Base-by-base conservation (phyloP, 2,888 invertebrate species). In the Craniophora ligustri region DNA sequence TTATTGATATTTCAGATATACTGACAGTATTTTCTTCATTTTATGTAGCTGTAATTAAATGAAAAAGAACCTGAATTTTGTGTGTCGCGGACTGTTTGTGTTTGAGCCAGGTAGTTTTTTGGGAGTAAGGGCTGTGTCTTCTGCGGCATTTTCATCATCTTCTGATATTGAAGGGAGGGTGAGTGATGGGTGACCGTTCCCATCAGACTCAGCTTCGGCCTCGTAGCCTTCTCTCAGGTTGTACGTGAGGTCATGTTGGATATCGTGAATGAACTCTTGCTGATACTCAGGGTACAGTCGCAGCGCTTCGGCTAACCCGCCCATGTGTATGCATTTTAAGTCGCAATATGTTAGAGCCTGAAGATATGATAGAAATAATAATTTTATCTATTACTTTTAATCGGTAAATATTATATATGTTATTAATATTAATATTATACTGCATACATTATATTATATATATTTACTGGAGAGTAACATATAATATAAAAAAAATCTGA, bases 281-380 rank as follows among this genome's bases (percentile, higher is more conserved):
- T 98, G 98, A 85, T 98, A 99, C 85, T 99, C 98, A 0, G 98
- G 98, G 86, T 99, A 99, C 0, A 98, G 92, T 2, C 97, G 94
- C 11, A 99, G 94, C 0, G 98, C 98, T 74, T 98, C 98, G 10
- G 98, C 96, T 40, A 99, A 94, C 1, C 98, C 98, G 63, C 96
- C 96, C 94, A 98, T 97, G 89, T 98, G 96, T 70, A 99, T 97
- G 89, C 98, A 98, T 91, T 99, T 98, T 55, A 99, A 94, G 92
- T 99, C 99, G 88, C 99, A 99, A 91, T 99, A 99, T 34, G 99
- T 99, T 46, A 99, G 94, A 28, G 98, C 98, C 94, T 96, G 93
- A 45, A 26, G 35, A 55, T 3, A 13, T 18, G 8, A 30, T 40
- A 46, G 10, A 5, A 36, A 28, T 26, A 26, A 6, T 34, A 2